Base-by-base conservation (phyloP, 2,888 invertebrate species). In the Tolmerus cingulatus region DNA sequence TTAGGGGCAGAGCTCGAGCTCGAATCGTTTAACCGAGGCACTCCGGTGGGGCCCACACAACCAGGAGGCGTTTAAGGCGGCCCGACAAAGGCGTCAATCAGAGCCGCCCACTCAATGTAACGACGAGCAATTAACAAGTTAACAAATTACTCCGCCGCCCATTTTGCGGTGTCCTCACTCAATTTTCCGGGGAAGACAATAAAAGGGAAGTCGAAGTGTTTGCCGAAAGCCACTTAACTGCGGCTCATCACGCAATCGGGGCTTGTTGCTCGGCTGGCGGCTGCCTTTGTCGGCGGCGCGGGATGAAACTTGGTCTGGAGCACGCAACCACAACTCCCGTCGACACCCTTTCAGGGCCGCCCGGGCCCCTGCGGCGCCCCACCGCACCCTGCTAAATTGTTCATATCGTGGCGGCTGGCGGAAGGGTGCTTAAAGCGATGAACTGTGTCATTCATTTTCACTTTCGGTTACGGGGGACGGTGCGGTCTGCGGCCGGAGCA, bases 141-240 rank as follows among this genome's bases (percentile, higher is more conserved):
- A 85, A 85, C 85, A 85, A 85, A 85, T 85, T 85, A 74, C 85
- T 74, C 27, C 43, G 74, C 74, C 85, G 85, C 85, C 85, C 85
- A 74, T 85, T 85, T 85, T 43, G 74, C 74, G 74, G 85, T 74
- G 85, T 85, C 85, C 85, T 85, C 74, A 85, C 74, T 85, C 85
- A 85, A 74, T 85, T 85, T 85, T 46, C 74, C 85, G 74, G 85
- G 82, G 55, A 85, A 85, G 85, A 85, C 85, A 85, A 85, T 85
- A 85, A 85, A 85, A 85, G 40, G 74, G 85, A 74, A 85, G 85
- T 85, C 85, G 30, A 74, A 85, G 74, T 85, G 85, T 85, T 85
- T 85, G 34, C 74, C 85, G 34, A 85, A 85, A 85, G 85, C 85
- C 85, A 85, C 85, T 85, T 85, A 85, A 85, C 74, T 74, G 85